These are phyloP conservation scores for Myioborus miniatus DNA, from an alignment of 2,797 vertebrate species.

Conservation along the genomic window DNA sequence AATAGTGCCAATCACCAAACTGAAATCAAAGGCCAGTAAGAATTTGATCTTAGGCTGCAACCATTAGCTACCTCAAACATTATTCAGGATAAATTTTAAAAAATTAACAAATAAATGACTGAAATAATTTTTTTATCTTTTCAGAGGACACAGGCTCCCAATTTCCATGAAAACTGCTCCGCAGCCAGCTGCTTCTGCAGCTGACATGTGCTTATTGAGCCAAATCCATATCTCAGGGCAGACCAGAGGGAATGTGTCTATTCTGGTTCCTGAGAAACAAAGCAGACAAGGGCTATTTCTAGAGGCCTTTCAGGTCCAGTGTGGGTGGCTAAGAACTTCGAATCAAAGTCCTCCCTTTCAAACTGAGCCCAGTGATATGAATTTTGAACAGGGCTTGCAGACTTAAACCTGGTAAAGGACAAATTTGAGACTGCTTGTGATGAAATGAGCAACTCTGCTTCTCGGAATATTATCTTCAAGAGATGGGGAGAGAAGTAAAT, in stretches of 20 bases:
- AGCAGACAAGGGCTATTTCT: constrained; percentile 58
- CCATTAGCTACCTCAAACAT: background rate
- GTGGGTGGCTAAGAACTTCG: constrained; percentile 64
- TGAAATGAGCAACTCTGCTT: background rate
- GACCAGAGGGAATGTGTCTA: constrained; percentile 56
- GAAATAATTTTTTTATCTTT: background rate
- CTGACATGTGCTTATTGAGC: constrained; percentile 45
- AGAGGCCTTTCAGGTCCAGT: constrained; percentile 61
- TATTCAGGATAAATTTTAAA: background rate
- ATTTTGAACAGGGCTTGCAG: background rate
- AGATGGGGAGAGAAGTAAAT: background rate
- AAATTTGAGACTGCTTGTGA: background rate
- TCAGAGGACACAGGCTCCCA: constrained; percentile 14
- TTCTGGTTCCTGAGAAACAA: constrained; percentile 62
- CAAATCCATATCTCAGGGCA: constrained; percentile 46
- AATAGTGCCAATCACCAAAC: background rate
- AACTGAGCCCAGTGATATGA: background rate
- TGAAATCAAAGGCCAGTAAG: background rate
- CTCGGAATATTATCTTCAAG: background rate
- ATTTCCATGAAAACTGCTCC: constrained; percentile 29
- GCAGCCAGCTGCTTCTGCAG: constrained; percentile 50
- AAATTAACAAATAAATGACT: background rate
- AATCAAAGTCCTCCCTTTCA: constrained; percentile 50
- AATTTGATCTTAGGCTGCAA: background rate
- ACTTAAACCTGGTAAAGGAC: background rate